Evolutionary conservation across 1,140 invertebrate genomes (phyloP).

Genomic region (Zaprionus taronus): DNA sequence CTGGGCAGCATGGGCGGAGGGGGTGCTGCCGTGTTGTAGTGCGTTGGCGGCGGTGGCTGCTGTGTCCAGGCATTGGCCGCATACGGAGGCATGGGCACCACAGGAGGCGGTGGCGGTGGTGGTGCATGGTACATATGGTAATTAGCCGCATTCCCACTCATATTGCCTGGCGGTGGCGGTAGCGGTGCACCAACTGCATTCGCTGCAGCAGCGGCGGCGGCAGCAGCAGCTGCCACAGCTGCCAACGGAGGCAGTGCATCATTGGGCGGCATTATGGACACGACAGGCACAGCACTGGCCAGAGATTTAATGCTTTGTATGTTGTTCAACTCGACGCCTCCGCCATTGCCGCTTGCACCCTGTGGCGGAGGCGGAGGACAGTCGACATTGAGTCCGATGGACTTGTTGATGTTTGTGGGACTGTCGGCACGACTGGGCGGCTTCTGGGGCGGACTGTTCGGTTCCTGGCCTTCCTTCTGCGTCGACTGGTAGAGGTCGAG

Average conservation of each 20-base stretch:
- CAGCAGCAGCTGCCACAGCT: not conserved
- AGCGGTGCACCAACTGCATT: constrained; percentile 27
- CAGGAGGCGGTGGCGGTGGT: constrained; percentile 71
- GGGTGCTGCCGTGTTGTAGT: constrained; percentile 54
- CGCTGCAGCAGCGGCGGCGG: constrained; percentile 12
- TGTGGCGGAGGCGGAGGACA: constrained; percentile 28
- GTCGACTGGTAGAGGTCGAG: constrained; percentile 92
- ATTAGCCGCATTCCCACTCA: constrained; percentile 35
- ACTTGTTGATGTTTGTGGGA: constrained; percentile 39
- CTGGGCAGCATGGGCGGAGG: constrained; percentile 67
- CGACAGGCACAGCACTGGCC: constrained; percentile 43
- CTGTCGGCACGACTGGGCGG: constrained; percentile 85
- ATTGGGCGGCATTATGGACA: constrained; percentile 39
- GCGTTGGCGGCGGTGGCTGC: constrained; percentile 57
- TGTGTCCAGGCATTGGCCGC: constrained; percentile 46
- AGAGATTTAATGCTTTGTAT: constrained; percentile 68
- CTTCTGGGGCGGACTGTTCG: constrained; percentile 87
- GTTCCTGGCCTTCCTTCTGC: constrained; percentile 84
- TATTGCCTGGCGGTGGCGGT: constrained; percentile 29
- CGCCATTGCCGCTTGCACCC: constrained; percentile 46
- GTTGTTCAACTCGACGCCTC: constrained; percentile 52
- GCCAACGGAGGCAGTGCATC: constrained; percentile 64
- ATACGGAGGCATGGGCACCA: constrained; percentile 62
- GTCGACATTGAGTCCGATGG: constrained; percentile 8
- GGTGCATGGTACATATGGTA: constrained; percentile 71